phyloP scores from a whole-genome alignment of 2,113 vertebrate genomes.

The Romanogobio albipinnatus region DNA sequence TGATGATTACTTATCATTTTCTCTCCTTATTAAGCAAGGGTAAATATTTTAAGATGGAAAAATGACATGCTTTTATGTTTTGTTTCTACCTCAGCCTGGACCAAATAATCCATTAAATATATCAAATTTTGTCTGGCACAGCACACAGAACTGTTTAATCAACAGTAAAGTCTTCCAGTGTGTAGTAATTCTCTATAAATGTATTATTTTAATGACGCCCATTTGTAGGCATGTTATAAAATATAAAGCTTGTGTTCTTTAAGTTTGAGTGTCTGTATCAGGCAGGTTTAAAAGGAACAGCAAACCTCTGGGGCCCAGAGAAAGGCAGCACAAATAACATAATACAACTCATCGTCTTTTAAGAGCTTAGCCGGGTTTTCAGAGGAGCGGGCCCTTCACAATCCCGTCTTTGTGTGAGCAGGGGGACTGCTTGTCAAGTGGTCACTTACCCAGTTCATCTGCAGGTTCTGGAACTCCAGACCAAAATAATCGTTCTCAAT shows the following conservation, averaged over 20 bases:
- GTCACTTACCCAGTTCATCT: constrained; percentile 88
- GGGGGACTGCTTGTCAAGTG: constrained; percentile 1
- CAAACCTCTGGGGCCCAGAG: constrained; percentile 44
- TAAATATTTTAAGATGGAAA: neutral
- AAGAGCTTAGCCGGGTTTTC: constrained; percentile 18
- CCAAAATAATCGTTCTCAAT: constrained; percentile 96
- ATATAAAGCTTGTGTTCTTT: constrained; percentile 51
- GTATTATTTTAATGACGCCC: neutral
- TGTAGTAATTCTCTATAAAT: neutral
- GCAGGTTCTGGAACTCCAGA: constrained; percentile 90
- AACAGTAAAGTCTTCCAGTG: neutral
- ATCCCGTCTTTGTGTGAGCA: constrained; percentile 25
- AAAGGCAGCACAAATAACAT: constrained; percentile 40
- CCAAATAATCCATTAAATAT: constrained; percentile 10
- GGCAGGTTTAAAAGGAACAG: constrained; percentile 57
- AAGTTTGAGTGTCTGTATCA: constrained; percentile 29
- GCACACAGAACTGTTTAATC: constrained; percentile 2
- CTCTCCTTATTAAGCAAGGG: neutral
- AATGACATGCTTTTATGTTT: neutral
- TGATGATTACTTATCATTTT: neutral
- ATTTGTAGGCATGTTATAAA: constrained; percentile 50
- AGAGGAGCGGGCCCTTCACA: constrained; percentile 13
- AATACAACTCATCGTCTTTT: constrained; percentile 14
- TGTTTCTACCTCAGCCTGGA: neutral
- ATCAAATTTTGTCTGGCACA: neutral